phyloP scores from a whole-genome alignment of 2,113 vertebrate genomes.

The Charina bottae region DNA sequence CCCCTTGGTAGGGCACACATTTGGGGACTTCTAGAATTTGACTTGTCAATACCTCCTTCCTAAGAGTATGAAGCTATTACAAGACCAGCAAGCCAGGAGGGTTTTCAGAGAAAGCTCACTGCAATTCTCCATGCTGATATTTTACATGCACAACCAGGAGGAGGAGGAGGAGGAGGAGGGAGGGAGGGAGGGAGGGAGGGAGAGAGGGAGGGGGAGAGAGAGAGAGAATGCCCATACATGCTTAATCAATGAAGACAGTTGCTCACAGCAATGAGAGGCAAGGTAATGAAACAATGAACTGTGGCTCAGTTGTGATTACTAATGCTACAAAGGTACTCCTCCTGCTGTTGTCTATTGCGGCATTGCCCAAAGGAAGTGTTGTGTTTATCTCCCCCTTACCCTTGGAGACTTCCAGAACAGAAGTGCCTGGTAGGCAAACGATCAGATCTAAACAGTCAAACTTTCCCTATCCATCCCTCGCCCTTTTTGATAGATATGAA shows the following conservation, averaged over 20 bases:
- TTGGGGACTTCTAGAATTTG: neutral
- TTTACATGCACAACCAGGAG: neutral
- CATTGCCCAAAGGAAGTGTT: neutral
- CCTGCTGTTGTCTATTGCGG: neutral
- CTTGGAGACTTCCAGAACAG: neutral
- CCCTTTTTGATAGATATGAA: neutral
- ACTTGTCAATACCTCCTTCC: neutral
- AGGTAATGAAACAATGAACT: slow-evolving; percentile 17
- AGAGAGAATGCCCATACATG: neutral
- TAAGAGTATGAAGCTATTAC: neutral
- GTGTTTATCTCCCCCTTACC: neutral
- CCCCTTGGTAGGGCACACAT: neutral
- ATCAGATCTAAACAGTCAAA: neutral
- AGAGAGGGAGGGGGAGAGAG: neutral
- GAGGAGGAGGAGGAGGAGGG: neutral
- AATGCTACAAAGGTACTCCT: slow-evolving; percentile 11
- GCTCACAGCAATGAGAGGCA: slow-evolving; percentile 13
- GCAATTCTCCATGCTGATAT: neutral
- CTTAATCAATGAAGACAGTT: slow-evolving; percentile 10
- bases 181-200: neutral
- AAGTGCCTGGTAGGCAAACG: neutral
- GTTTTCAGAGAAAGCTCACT: neutral
- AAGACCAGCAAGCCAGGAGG: rapidly evolving
- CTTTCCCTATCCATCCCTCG: neutral
- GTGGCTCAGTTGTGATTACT: slow-evolving; percentile 21